Percentiles rank a stretch among this genome's conserved stretches.
phyloP scores from a whole-genome alignment of 2,113 vertebrate species.

The Phaetusa simplex region DNA sequence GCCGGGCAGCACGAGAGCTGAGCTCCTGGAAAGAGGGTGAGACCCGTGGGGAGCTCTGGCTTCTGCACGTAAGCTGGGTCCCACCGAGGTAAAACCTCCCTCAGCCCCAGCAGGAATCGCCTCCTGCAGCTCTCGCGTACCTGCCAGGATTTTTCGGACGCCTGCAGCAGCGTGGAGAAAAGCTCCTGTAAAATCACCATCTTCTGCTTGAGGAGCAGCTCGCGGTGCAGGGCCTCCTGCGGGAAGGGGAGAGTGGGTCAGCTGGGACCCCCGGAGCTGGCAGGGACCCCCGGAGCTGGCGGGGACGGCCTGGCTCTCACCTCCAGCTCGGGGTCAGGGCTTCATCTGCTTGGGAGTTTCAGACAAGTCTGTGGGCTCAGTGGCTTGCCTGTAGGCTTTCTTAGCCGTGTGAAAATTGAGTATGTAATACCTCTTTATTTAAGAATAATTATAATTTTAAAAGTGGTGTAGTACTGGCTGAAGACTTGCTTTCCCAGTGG shows the following conservation, averaged over 20 bases:
- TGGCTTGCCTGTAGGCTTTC: neutral
- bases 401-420: fast-evolving
- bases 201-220: constrained; percentile 80
- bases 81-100: fast-evolving
- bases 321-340: too few relatives aligned
- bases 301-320: neutral
- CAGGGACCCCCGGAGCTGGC: too few relatives aligned
- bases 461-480: neutral
- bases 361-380: neutral
- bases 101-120: neutral
- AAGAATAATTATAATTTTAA: neutral
- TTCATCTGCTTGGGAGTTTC: neutral
- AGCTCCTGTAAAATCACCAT: constrained; percentile 79
- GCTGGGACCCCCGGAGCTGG: neutral
- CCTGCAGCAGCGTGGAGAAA: constrained; percentile 67
- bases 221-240: constrained; percentile 79
- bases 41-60: neutral
- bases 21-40: neutral
- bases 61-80: neutral
- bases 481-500: neutral
- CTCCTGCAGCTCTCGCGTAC: constrained; percentile 31
- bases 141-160: constrained; percentile 80
- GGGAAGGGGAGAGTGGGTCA: neutral
- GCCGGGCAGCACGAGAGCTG: neutral
- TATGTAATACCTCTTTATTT: neutral